A percentile compares a stretch with the other conserved stretches of the same genome.
Conservation (phyloP, 1,140 invertebrate species). For the Orius insidiosus region DNA sequence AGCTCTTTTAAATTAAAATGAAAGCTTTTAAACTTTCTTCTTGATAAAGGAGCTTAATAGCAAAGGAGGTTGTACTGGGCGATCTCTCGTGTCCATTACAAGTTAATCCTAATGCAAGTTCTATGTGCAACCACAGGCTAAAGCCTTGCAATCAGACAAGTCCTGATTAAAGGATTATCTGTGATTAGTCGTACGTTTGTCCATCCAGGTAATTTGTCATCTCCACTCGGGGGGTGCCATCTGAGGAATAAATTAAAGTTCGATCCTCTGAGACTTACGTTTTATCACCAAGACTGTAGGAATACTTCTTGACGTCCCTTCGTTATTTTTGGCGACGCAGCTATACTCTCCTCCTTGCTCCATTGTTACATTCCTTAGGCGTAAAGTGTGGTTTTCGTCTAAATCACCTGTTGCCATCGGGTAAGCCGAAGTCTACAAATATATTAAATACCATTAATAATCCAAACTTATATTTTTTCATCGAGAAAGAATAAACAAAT, state of each 20-base stretch:
- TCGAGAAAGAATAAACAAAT: background rate
- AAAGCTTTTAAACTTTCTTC: too few relatives aligned
- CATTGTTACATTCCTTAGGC: constrained; percentile 27
- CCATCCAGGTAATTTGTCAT: constrained; percentile 1
- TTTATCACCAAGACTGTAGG: constrained; percentile 41
- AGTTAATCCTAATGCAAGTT: too few relatives aligned
- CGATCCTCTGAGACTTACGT: constrained; percentile 34
- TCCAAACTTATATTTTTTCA: too few relatives aligned
- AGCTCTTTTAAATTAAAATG: too few relatives aligned
- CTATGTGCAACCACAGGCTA: too few relatives aligned
- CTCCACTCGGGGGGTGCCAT: background rate
- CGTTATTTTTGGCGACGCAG: constrained; percentile 46
- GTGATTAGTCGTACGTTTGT: background rate
- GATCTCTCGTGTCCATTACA: too few relatives aligned
- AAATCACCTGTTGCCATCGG: constrained; percentile 1
- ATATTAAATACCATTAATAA: too few relatives aligned
- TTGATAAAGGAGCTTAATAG: too few relatives aligned
- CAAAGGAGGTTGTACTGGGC: too few relatives aligned
- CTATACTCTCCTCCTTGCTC: constrained; percentile 41
- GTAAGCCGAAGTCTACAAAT: background rate
- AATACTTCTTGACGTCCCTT: constrained; percentile 45
- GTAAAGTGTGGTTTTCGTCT: constrained; percentile 18
- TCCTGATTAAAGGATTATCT: background rate
- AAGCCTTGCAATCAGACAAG: background rate
- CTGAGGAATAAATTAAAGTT: background rate